Conservation (phyloP, 2,113 vertebrate species). For the Cyprinodon variegatus region DNA sequence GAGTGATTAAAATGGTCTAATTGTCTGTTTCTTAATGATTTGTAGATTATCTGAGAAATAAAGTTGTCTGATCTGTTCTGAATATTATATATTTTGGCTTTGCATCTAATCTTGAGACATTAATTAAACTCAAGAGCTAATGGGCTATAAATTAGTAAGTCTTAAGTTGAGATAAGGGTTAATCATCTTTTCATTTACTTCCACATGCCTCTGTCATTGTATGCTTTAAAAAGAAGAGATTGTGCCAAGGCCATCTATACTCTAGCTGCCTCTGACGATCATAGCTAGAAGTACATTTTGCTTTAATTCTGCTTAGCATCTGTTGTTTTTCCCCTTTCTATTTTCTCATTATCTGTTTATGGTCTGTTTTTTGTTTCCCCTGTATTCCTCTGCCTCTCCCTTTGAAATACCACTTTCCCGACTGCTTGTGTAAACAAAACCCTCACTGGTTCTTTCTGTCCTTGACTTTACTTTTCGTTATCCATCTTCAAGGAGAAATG, state of each 20-base stretch:
- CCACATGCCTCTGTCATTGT: neutral
- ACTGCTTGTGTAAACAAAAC: conserved; percentile 64
- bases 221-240: neutral
- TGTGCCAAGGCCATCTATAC: neutral
- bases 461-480: conserved; percentile 69
- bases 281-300: neutral
- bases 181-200: neutral
- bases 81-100: neutral
- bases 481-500: conserved; percentile 65
- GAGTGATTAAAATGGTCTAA: too few relatives aligned
- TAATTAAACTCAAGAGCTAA: neutral
- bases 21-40: neutral
- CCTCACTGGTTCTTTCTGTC: conserved; percentile 40
- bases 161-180: neutral
- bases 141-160: neutral
- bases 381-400: conserved; percentile 19
- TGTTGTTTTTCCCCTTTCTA: neutral
- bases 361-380: conserved; percentile 1
- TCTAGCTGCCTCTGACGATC: neutral
- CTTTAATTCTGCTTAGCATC: neutral
- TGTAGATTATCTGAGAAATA: conserved; percentile 25
- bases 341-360: neutral
- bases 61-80: conserved; percentile 14
- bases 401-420: conserved; percentile 47
- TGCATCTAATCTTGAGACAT: neutral